A percentile compares a stretch with the other conserved stretches of the same genome.
phyloP scores from a whole-genome alignment of 1,140 invertebrate species.

The Drosophila bocki region DNA sequence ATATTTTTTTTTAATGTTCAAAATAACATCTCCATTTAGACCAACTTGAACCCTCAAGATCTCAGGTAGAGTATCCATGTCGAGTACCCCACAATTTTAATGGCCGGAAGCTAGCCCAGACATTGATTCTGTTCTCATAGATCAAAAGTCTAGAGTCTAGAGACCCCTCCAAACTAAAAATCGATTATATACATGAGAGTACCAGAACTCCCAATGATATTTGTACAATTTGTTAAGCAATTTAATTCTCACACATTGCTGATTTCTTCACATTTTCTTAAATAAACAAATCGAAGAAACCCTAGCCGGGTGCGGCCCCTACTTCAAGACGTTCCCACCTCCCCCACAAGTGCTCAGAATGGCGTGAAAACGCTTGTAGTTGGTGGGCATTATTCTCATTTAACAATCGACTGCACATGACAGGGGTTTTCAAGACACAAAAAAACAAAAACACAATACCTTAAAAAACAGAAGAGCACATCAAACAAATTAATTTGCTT shows the following conservation, averaged over 20 bases:
- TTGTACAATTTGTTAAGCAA: constrained; percentile 69
- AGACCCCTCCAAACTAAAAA: background rate
- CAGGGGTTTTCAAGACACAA: background rate
- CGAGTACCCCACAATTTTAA: constrained; percentile 16
- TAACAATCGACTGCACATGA: constrained; percentile 69
- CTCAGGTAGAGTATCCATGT: background rate
- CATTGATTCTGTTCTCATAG: constrained; percentile 49
- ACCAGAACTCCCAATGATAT: constrained; percentile 32
- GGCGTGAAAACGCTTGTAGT: constrained; percentile 82
- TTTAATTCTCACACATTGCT: constrained; percentile 73
- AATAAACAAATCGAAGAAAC: constrained; percentile 63
- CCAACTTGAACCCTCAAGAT: background rate
- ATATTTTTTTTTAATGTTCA: background rate
- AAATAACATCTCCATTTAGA: background rate
- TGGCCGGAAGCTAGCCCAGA: constrained; percentile 65
- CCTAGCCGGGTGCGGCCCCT: constrained; percentile 62
- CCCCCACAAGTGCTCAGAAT: constrained; percentile 67
- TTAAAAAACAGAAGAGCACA: constrained; percentile 11
- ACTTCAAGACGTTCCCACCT: constrained; percentile 36
- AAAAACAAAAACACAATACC: background rate
- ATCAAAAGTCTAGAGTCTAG: constrained; percentile 4
- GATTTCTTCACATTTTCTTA: constrained; percentile 72
- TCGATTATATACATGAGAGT: constrained; percentile 8
- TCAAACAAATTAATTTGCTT: constrained; percentile 68
- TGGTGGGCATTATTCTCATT: constrained; percentile 75